Evolutionary conservation across 2,888 invertebrate species (phyloP), one percentile per base, ranked within the genome.

Genomic region (Scaptomyza caliginosa): DNA sequence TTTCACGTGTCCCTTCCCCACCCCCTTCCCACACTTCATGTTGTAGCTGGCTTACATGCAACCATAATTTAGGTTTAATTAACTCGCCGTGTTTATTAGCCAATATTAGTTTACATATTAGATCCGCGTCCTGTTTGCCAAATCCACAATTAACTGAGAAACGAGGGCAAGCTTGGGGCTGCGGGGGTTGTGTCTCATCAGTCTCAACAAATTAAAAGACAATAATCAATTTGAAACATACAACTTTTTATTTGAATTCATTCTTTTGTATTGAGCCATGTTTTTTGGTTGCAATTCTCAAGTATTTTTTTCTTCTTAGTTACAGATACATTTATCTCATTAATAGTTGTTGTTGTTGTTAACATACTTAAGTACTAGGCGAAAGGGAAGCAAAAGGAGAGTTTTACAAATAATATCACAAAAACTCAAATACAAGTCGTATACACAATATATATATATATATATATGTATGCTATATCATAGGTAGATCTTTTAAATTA

Each of bases 51-150:
- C n/a, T n/a, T n/a, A n/a, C n/a, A n/a, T n/a, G n/a, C n/a, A n/a
- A n/a, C 72, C 87, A 89, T 89, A 88, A 89, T 85, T 89, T 85
- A 88, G 81, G 84, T 88, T 88, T 89, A 89, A 89, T 89, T 89
- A 89, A 89, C 88, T 88, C 42, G 63, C 28, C 72, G 67, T 79
- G 88, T 88, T 89, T 89, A 89, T 89, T 89, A 88, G 84, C 86
- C 88, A 88, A 89, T 89, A 89, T 89, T 89, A 88, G 89, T 88
- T 84, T 83, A 89, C 88, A 88, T n/a, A 79, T 79, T 86, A 80
- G 82, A 83, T 77, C n/a, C n/a, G 64, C 40, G 54, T 71, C 60
- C 55, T 78, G 85, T 81, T 69, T 39, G n/a, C 36, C 36, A 42
- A 54, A 52, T 56, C 30, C 67, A 48, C 60, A 68, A 72, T 84